Percentiles rank a stretch among this genome's conserved stretches.
phyloP scores from a whole-genome alignment of 2,113 vertebrate species.

The Cyprinus carpio region DNA sequence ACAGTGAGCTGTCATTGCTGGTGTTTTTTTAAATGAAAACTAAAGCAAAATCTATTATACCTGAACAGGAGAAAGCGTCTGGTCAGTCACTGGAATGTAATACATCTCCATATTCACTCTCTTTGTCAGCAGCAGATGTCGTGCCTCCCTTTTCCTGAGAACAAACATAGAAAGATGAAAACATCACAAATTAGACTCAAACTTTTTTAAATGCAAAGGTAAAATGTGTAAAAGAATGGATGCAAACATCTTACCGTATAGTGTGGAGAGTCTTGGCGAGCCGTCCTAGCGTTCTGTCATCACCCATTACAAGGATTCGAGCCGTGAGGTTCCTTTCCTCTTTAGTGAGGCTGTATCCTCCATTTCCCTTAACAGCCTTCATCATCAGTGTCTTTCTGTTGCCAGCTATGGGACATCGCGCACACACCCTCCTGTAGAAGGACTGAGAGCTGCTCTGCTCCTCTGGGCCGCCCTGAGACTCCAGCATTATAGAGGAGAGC shows the following conservation, averaged over 20 bases:
- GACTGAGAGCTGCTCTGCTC: conserved; percentile 54
- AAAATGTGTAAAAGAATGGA: not conserved
- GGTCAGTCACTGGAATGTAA: conserved; percentile 76
- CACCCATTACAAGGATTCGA: conserved; percentile 82
- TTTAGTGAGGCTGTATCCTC: not conserved
- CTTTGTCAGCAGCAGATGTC: conserved; percentile 75
- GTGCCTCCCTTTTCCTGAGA: conserved; percentile 79
- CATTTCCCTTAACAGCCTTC: conserved; percentile 59
- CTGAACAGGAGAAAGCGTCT: conserved; percentile 21
- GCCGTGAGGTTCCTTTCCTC: conserved; percentile 76
- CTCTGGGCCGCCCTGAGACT: not conserved
- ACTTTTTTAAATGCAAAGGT: not conserved
- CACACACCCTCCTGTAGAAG: conserved; percentile 73
- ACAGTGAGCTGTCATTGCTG: not conserved
- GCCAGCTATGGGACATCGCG: conserved; percentile 69
- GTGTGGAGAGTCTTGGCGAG: conserved; percentile 78
- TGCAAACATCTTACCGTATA: conserved; percentile 73
- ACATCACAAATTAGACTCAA: not conserved
- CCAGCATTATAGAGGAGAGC: not conserved
- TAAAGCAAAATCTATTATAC: conserved; percentile 55
- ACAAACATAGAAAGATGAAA: not conserved
- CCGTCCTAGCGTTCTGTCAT: conserved; percentile 80
- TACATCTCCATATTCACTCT: conserved; percentile 83
- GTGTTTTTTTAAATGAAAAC: not conserved
- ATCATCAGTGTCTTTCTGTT: conserved; percentile 69